These are phyloP conservation scores for Orcinus orca DNA, from an alignment of 2,113 vertebrate species.

Conservation along the genomic window DNA sequence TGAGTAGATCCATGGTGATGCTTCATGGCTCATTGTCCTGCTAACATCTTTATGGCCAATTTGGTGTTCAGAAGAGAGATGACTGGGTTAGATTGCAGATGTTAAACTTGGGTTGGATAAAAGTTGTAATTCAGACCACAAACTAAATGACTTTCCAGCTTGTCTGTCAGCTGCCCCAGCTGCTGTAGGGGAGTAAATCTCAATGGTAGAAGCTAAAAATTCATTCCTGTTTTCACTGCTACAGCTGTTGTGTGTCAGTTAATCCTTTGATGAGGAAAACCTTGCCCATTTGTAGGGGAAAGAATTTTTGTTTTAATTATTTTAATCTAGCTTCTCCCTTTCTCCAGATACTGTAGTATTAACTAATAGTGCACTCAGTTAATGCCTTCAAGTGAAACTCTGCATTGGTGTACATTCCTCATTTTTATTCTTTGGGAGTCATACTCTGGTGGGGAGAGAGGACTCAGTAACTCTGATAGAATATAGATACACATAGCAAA, in stretches of 20 bases:
- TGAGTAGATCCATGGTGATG: neutral
- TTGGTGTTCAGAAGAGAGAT: constrained; percentile 23
- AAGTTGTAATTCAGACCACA: constrained; percentile 14
- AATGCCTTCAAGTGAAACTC: neutral
- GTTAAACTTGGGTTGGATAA: constrained; percentile 6
- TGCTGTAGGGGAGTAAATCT: neutral
- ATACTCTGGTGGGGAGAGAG: neutral
- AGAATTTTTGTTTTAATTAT: neutral
- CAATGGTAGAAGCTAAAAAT: neutral
- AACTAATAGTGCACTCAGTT: neutral
- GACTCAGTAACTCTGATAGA: neutral
- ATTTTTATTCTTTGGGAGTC: neutral
- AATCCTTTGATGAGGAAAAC: constrained; percentile 11
- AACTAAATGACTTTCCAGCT: neutral
- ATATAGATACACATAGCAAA: neutral
- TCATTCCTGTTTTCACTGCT: neutral
- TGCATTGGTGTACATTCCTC: neutral
- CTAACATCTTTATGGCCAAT: neutral
- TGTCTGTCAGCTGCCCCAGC: neutral
- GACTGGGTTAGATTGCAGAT: neutral
- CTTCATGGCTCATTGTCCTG: neutral
- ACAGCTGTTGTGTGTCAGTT: neutral
- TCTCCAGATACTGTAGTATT: neutral
- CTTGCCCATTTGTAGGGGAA: neutral
- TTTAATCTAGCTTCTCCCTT: neutral